Conservation (phyloP, 2,888 invertebrate species). For the Barypeithes pellucidus region DNA sequence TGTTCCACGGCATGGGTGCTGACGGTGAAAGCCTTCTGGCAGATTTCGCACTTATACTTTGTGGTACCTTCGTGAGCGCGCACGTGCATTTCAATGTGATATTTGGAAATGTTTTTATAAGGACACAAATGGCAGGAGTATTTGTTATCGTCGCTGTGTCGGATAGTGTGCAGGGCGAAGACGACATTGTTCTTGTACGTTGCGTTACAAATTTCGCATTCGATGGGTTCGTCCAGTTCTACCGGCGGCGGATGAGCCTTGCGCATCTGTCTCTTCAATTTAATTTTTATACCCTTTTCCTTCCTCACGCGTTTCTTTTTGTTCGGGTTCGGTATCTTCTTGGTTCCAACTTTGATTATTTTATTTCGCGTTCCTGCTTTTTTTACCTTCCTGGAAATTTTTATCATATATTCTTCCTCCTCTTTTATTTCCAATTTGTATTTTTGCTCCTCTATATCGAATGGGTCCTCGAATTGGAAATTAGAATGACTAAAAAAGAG, state of each 20-base stretch:
- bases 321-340: constrained; percentile 44
- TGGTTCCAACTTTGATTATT: constrained; percentile 38
- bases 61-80: constrained; percentile 70
- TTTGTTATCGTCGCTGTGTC: constrained; percentile 62
- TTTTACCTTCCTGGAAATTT: not conserved
- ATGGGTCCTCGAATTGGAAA: not conserved
- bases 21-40: constrained; percentile 65
- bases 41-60: constrained; percentile 67
- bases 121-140: constrained; percentile 66
- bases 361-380: constrained; percentile 33
- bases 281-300: constrained; percentile 46
- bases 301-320: constrained; percentile 53
- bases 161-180: constrained; percentile 64
- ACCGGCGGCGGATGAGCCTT: constrained; percentile 58
- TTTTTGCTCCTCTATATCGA: not conserved
- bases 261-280: constrained; percentile 40
- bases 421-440: constrained; percentile 22
- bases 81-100: constrained; percentile 68
- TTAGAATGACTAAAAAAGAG: not conserved
- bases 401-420: not conserved
- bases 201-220: constrained; percentile 74
- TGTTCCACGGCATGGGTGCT: constrained; percentile 65
- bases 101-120: constrained; percentile 64
- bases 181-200: constrained; percentile 70
- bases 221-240: constrained; percentile 67